Conservation (phyloP, 2,888 invertebrate species). For the Nasonovia ribisnigri region DNA sequence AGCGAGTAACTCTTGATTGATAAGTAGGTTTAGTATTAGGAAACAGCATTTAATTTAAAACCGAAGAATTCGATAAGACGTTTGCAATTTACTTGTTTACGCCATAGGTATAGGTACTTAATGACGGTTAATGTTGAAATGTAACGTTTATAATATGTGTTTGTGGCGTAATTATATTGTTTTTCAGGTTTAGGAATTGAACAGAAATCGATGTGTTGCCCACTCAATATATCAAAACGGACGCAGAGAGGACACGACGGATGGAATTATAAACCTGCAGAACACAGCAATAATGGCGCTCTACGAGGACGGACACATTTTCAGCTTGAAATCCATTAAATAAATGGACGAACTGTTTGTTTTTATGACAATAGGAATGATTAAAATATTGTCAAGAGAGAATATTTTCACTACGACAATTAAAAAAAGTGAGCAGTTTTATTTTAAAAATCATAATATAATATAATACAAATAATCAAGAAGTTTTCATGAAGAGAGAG, state of each 20-base stretch:
- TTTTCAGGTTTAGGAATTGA: neutral
- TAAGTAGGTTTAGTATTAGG: neutral
- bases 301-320: neutral
- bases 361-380: neutral
- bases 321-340: neutral
- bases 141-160: neutral
- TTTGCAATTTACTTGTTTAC: neutral
- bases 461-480: neutral
- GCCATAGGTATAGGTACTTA: neutral
- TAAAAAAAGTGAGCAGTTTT: neutral
- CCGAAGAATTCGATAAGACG: neutral
- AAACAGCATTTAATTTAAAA: neutral
- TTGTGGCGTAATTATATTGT: neutral
- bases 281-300: neutral
- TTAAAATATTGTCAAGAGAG: neutral
- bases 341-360: neutral
- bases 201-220: neutral
- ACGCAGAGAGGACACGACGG: neutral
- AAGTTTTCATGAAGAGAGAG: neutral
- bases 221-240: neutral
- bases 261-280: neutral
- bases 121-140: neutral
- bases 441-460: neutral
- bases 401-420: neutral
- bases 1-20: neutral